Conservation (phyloP, 2,888 invertebrate species). For the Eubasilissa splendida region DNA sequence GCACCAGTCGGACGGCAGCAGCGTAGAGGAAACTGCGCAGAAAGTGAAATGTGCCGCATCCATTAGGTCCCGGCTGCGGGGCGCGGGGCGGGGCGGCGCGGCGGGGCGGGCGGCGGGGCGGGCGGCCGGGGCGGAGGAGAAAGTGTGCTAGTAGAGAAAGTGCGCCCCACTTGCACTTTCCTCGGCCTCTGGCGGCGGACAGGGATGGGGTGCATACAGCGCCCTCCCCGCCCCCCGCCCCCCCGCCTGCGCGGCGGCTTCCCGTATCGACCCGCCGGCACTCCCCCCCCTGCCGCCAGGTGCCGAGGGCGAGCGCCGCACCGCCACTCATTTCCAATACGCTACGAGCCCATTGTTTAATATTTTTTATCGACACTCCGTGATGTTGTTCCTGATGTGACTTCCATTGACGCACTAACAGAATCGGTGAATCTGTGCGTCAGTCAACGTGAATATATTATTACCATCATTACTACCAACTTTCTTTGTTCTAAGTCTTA, state of each 20-base stretch:
- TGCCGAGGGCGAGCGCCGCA: neutral
- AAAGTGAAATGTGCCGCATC: constrained; percentile 50
- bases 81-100: neutral
- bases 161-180: constrained; percentile 58
- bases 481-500: too few relatives aligned
- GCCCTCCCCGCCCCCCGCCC: constrained; percentile 4
- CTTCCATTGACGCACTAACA: too few relatives aligned
- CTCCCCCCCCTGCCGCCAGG: constrained; percentile 42
- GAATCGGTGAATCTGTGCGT: too few relatives aligned
- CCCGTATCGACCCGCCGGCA: constrained; percentile 52
- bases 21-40: constrained; percentile 46
- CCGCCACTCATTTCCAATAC: constrained; percentile 14
- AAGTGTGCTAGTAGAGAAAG: constrained; percentile 59
- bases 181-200: constrained; percentile 54
- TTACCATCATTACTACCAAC: too few relatives aligned
- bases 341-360: constrained; percentile 15
- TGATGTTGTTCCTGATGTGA: neutral
- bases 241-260: constrained; percentile 51
- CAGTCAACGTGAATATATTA: too few relatives aligned
- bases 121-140: constrained; percentile 43
- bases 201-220: constrained; percentile 59
- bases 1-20: constrained; percentile 36
- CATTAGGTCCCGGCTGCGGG: constrained; percentile 17
- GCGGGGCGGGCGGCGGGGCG: constrained; percentile 17
- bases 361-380: constrained; percentile 3